Conservation (phyloP, 2,888 invertebrate species). For the Amphipyra tragopoginis region DNA sequence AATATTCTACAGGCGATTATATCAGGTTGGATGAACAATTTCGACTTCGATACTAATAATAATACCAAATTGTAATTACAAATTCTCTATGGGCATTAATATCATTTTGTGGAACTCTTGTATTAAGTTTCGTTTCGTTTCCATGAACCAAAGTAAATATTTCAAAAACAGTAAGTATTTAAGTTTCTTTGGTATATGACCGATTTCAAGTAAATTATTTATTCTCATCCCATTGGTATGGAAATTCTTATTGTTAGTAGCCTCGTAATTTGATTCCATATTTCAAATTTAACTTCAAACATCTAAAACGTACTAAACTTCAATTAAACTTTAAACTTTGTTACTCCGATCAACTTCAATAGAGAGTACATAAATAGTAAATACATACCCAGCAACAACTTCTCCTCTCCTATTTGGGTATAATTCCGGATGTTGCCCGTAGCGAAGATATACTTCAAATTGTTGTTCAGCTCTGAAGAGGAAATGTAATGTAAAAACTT, state of each 20-base stretch:
- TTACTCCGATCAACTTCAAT: conserved; percentile 8
- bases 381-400: conserved; percentile 94
- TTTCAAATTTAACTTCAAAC: conserved; percentile 8
- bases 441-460: conserved; percentile 96
- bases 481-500: conserved; percentile 35
- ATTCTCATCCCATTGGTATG: background rate
- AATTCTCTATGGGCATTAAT: too few species aligned
- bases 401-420: conserved; percentile 97
- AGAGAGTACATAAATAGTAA: conserved; percentile 5
- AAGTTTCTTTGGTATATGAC: background rate
- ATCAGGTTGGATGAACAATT: too few species aligned
- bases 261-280: conserved; percentile 2
- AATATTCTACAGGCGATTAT: too few species aligned
- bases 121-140: too few species aligned
- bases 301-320: conserved; percentile 9
- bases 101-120: too few species aligned
- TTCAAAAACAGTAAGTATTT: background rate
- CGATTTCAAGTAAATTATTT: background rate
- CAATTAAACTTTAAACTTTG: conserved; percentile 24
- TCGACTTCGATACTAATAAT: too few species aligned
- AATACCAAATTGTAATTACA: too few species aligned
- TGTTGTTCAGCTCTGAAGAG: conserved; percentile 95
- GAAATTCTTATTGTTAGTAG: background rate
- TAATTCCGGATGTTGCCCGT: conserved; percentile 98
- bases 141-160: background rate